Evolutionary conservation across 1,140 invertebrate species (phyloP).

Genomic region (Liolophura sinensis): DNA sequence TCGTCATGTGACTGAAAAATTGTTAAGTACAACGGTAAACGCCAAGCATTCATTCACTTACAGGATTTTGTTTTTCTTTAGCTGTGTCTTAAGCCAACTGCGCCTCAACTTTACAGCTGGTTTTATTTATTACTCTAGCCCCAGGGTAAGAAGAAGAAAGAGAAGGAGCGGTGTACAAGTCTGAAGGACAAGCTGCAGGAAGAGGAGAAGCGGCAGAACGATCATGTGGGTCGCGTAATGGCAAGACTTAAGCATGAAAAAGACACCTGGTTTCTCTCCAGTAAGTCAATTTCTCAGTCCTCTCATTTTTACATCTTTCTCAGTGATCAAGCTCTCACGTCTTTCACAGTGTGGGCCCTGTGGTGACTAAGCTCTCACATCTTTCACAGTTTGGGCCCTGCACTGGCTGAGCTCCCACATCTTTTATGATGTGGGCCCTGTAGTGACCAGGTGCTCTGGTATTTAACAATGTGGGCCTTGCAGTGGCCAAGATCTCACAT

Average conservation of each 20-base stretch:
- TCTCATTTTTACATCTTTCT: conserved; percentile 9
- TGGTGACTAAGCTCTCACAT: conserved; percentile 61
- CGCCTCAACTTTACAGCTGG: neutral
- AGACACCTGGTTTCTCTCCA: conserved; percentile 87
- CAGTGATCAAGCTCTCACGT: conserved; percentile 60
- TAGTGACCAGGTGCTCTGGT: neutral
- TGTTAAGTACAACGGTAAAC: no score
- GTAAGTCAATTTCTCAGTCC: conserved; percentile 33
- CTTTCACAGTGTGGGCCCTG: no score
- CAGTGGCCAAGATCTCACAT: neutral
- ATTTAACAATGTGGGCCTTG: neutral
- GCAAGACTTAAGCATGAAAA: conserved; percentile 81
- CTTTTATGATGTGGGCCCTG: conserved; percentile 31
- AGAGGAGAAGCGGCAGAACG: conserved; percentile 89
- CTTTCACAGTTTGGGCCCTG: no score
- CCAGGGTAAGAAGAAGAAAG: conserved; percentile 88
- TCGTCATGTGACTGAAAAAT: no score
- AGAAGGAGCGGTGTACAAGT: conserved; percentile 65
- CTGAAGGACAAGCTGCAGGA: conserved; percentile 92
- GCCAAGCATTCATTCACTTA: no score
- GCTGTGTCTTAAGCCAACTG: no score
- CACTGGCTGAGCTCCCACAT: conserved; percentile 61
- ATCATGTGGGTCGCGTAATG: conserved; percentile 88
- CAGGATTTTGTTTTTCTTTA: no score
- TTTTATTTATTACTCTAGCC: conserved; percentile 47